These are phyloP conservation scores for Cygnus olor DNA, from an alignment of 2,797 vertebrate genomes.

Conservation along the genomic window DNA sequence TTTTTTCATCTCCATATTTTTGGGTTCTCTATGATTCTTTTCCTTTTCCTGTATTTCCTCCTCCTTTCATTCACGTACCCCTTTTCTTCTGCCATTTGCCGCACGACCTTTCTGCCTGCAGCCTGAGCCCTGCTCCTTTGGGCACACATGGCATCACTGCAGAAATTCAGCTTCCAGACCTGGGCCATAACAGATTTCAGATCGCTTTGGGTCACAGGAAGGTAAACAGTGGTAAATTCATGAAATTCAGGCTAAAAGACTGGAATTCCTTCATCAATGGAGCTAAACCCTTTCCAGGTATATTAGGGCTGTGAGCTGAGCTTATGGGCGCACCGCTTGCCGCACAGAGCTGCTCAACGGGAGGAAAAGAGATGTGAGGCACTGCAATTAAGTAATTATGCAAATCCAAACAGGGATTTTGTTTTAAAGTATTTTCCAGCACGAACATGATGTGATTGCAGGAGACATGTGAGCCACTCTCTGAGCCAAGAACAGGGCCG, in stretches of 20 bases:
- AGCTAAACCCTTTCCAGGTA: constrained; percentile 7
- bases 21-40: not conserved
- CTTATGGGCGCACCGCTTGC: not conserved
- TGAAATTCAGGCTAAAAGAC: not conserved
- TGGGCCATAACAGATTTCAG: not conserved
- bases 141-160: not conserved
- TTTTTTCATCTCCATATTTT: fast-evolving
- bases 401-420: constrained; percentile 71
- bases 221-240: not conserved
- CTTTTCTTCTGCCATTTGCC: not conserved
- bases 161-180: not conserved
- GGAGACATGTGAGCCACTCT: not conserved
- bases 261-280: not conserved
- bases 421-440: constrained; percentile 62
- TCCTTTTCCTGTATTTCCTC: not conserved
- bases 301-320: not conserved
- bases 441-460: constrained; percentile 53
- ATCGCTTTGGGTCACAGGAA: not conserved
- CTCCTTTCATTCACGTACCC: not conserved
- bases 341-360: not conserved
- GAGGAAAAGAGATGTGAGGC: constrained; percentile 52
- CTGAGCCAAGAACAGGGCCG: not conserved
- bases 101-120: not conserved
- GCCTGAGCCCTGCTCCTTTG: not conserved
- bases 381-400: constrained; percentile 73